Percentiles rank a stretch among this genome's conserved stretches.
Evolutionary conservation across 2,888 invertebrate species (phyloP).

Genomic region (Resseliella maxima): DNA sequence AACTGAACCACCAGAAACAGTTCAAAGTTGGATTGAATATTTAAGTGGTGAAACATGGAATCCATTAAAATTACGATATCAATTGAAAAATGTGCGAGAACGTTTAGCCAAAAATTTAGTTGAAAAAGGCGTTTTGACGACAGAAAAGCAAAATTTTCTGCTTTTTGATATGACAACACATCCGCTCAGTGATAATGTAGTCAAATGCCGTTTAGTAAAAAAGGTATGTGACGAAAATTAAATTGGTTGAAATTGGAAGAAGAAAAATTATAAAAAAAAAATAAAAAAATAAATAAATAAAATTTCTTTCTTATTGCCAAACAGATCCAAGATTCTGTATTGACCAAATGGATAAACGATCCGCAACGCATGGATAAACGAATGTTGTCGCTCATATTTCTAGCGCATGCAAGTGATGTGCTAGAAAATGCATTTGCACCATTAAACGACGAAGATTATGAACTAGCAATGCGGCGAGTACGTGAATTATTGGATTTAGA

Average conservation of each 20-base stretch:
- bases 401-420: conserved; percentile 98
- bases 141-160: conserved; percentile 99
- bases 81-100: conserved; percentile 98
- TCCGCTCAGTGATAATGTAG: conserved; percentile 93
- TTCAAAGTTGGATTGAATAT: conserved; percentile 99
- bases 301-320: conserved; percentile 59
- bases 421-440: conserved; percentile 99
- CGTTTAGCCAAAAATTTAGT: conserved; percentile 98
- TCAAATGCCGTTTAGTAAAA: conserved; percentile 96
- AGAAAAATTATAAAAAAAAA: not conserved
- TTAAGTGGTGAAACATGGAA: conserved; percentile 99
- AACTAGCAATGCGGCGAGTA: conserved; percentile 97
- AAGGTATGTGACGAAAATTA: conserved; percentile 73
- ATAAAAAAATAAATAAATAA: not conserved
- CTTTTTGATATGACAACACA: conserved; percentile 99
- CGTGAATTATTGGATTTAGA: conserved; percentile 95
- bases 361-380: conserved; percentile 97
- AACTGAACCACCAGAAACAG: conserved; percentile 96
- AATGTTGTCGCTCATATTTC: conserved; percentile 89
- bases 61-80: conserved; percentile 96
- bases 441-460: conserved; percentile 96
- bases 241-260: not conserved
- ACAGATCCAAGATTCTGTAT: conserved; percentile 95
- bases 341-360: conserved; percentile 96
- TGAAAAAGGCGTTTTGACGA: conserved; percentile 98